These are phyloP conservation scores for Vanessa tameamea DNA, from an alignment of 1,140 invertebrate species.

Conservation along the genomic window DNA sequence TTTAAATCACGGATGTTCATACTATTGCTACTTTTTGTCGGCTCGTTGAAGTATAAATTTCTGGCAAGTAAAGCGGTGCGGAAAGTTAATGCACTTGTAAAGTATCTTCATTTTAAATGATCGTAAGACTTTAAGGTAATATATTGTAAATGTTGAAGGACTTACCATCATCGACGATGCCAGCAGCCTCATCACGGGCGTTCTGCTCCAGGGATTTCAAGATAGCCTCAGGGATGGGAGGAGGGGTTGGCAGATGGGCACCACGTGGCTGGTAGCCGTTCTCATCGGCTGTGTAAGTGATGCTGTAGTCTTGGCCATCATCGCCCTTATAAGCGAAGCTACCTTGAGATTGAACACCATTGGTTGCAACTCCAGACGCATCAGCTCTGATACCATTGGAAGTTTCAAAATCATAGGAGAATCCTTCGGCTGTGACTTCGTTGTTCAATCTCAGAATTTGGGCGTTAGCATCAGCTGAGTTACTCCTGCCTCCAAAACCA, in stretches of 20 bases:
- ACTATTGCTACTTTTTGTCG: no score
- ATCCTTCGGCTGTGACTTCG: slow-evolving; percentile 71
- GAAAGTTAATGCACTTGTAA: no score
- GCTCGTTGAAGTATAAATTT: no score
- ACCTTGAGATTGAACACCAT: slow-evolving; percentile 83
- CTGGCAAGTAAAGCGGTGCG: no score
- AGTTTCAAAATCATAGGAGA: slow-evolving; percentile 75
- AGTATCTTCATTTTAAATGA: no score
- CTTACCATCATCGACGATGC: slow-evolving; percentile 76
- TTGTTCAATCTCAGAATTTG: slow-evolving; percentile 70
- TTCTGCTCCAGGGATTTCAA: slow-evolving; percentile 83
- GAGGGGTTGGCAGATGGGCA: slow-evolving; percentile 84
- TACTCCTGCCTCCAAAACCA: slow-evolving; percentile 45
- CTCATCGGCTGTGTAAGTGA: slow-evolving; percentile 85
- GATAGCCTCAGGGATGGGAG: slow-evolving; percentile 85
- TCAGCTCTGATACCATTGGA: slow-evolving; percentile 75
- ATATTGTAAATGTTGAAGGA: not conserved
- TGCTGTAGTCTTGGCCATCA: slow-evolving; percentile 83
- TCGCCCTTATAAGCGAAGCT: slow-evolving; percentile 84
- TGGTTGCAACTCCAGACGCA: slow-evolving; percentile 67
- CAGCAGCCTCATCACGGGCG: slow-evolving; percentile 73
- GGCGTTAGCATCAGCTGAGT: slow-evolving; percentile 63
- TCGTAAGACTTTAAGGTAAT: no score
- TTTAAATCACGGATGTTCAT: no score
- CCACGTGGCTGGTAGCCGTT: slow-evolving; percentile 82